Base-by-base conservation (phyloP, 1,140 invertebrate genomes). In the Drosophila pachea region DNA sequence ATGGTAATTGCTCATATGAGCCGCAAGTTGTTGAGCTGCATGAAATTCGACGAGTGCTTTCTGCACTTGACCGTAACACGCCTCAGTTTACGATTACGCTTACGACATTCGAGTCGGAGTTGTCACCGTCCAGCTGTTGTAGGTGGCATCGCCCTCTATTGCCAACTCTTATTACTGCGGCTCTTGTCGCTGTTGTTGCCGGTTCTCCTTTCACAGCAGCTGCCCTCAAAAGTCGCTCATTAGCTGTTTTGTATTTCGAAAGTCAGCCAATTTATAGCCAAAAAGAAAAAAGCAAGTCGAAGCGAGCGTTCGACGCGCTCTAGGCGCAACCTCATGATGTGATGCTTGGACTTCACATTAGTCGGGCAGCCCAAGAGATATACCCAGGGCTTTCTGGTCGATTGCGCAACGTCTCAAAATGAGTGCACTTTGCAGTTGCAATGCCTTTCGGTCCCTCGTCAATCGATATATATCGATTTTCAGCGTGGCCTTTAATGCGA, bases 181-280 rank as follows among this genome's bases (percentile, higher is more conserved):
- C 32, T 22, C 38, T 62, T 22, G 22, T 3, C 3, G 22, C n/a
- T 12, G n/a, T 8, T 31, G 66, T 29, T 40, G 63, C 40, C 33
- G 38, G 35, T 53, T 82, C 73, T 84, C 78, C 78, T 83, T 84
- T 83, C 78, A 84, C 78, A 79, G 65, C 60, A 29, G 52, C 48
- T 58, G 73, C 79, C 78, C 75, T 78, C 76, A 70, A 75, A 76
- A 74, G 78, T 53, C 63, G 73, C 68, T 83, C 79, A 78, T 84
- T 83, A 83, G 79, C 56, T 47, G 56, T 50, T 71, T 59, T 50
- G 55, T 68, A 48, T 84, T 83, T 83, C 73, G 78, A 83, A 83
- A 83, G 78, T 83, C 16, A 62, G 59, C 55, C 68, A 56, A 75
- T 78, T 71, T 45, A 71, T 68, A 63, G 67, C 63, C 67, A 61